Evolutionary conservation across 2,888 invertebrate species (phyloP).

Genomic region (Caenorhabditis becei): DNA sequence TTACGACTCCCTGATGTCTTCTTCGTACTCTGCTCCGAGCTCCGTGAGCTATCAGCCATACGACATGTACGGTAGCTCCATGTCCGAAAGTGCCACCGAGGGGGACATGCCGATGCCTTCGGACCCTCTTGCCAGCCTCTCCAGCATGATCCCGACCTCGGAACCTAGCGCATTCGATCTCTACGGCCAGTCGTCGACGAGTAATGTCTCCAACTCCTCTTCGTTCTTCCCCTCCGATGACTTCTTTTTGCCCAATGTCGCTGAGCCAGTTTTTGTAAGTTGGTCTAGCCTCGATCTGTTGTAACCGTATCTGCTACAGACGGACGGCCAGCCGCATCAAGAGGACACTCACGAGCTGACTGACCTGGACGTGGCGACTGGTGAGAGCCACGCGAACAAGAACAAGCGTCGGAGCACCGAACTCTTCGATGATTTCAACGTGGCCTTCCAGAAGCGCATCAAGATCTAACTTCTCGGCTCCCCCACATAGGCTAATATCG

Average conservation of each 20-base stretch:
- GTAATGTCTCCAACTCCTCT: not conserved
- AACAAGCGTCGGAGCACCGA: constrained; percentile 53
- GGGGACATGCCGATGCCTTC: constrained; percentile 57
- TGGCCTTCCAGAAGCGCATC: constrained; percentile 58
- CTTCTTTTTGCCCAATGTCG: constrained; percentile 32
- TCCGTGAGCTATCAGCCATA: constrained; percentile 40
- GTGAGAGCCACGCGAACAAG: constrained; percentile 51
- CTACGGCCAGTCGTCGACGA: constrained; percentile 12
- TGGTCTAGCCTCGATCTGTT: not conserved
- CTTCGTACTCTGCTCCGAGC: constrained; percentile 24
- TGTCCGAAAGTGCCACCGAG: constrained; percentile 65
- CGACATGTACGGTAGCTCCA: constrained; percentile 53
- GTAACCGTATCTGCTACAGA: constrained; percentile 11
- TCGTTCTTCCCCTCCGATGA: constrained; percentile 42
- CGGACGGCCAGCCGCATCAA: constrained; percentile 16
- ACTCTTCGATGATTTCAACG: constrained; percentile 55
- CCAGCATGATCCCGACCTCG: constrained; percentile 32
- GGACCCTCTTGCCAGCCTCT: constrained; percentile 56
- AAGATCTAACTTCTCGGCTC: constrained; percentile 36
- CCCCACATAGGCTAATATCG: not conserved
- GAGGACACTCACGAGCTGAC: constrained; percentile 60
- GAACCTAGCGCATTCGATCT: constrained; percentile 22
- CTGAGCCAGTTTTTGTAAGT: constrained; percentile 43
- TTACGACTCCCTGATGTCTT: constrained; percentile 19
- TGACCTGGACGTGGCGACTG: constrained; percentile 57